Conservation (phyloP, 2,888 invertebrate species). For the Drosophila greeni region DNA sequence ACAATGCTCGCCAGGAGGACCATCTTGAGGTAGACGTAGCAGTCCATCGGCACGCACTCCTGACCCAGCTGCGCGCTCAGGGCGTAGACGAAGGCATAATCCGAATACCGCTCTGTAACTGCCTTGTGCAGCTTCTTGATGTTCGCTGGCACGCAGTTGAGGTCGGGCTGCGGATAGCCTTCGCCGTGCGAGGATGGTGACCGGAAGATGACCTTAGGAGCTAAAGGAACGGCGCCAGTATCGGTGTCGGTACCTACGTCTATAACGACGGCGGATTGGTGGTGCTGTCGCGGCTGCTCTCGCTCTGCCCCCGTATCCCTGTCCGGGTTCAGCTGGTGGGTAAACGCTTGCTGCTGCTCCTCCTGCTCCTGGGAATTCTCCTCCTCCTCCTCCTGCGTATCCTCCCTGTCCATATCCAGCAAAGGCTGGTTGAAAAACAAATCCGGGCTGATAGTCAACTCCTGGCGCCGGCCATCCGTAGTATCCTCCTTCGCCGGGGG, state of each 20-base stretch:
- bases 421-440: slow-evolving; percentile 9
- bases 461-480: too few species aligned
- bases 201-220: slow-evolving; percentile 29
- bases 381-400: neutral
- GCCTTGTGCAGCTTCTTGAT: slow-evolving; percentile 66
- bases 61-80: slow-evolving; percentile 78
- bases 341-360: neutral
- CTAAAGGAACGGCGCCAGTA: neutral
- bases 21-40: slow-evolving; percentile 79
- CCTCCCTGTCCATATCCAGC: slow-evolving; percentile 30
- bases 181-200: neutral
- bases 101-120: slow-evolving; percentile 71
- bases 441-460: neutral
- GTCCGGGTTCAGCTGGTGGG: too few species aligned
- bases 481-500: neutral
- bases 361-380: neutral
- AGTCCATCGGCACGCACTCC: slow-evolving; percentile 77
- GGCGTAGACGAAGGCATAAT: slow-evolving; percentile 78
- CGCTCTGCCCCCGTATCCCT: too few species aligned
- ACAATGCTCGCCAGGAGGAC: slow-evolving; percentile 78
- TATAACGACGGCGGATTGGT: neutral
- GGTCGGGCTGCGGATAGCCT: slow-evolving; percentile 30
- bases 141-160: slow-evolving; percentile 52
- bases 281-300: neutral
- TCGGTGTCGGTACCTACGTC: neutral